These are phyloP conservation scores for Platichthys stellatus DNA, from an alignment of 2,113 vertebrate species.

Conservation along the genomic window DNA sequence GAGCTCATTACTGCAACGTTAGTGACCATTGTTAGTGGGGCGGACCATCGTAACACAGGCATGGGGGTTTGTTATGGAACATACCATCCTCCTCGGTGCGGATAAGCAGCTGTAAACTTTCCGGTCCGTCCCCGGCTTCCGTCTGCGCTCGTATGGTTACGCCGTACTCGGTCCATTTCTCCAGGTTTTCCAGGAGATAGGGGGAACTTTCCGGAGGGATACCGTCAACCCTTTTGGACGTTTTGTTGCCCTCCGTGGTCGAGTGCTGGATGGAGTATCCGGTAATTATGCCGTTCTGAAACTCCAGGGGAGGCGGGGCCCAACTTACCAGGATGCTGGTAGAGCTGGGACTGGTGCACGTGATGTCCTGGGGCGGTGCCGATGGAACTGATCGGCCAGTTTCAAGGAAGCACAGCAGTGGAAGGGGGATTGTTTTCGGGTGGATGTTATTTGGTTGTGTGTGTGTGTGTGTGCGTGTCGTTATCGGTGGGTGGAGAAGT, in stretches of 20 bases:
- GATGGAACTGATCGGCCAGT: constrained; percentile 93
- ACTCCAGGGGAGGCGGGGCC: constrained; percentile 91
- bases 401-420: constrained; percentile 47
- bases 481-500: constrained; percentile 66
- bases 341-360: constrained; percentile 94
- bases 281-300: constrained; percentile 92
- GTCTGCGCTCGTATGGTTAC: constrained; percentile 92
- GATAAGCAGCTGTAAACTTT: constrained; percentile 93
- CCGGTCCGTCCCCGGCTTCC: constrained; percentile 92
- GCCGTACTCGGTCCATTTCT: constrained; percentile 97
- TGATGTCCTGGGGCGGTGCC: constrained; percentile 96
- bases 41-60: constrained; percentile 42
- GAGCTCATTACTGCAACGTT: constrained; percentile 43
- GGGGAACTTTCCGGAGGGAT: constrained; percentile 87
- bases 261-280: constrained; percentile 93
- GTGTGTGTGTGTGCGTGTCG: constrained; percentile 63
- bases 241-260: constrained; percentile 86
- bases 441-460: constrained; percentile 64
- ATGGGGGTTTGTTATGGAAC: constrained; percentile 78
- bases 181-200: constrained; percentile 93
- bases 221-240: constrained; percentile 86
- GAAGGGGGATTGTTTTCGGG: constrained; percentile 46
- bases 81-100: constrained; percentile 99
- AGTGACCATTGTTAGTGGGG: constrained; percentile 62
- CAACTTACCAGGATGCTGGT: constrained; percentile 99